These are phyloP conservation scores for Cygnus atratus DNA, from an alignment of 2,113 vertebrate genomes.

Conservation along the genomic window DNA sequence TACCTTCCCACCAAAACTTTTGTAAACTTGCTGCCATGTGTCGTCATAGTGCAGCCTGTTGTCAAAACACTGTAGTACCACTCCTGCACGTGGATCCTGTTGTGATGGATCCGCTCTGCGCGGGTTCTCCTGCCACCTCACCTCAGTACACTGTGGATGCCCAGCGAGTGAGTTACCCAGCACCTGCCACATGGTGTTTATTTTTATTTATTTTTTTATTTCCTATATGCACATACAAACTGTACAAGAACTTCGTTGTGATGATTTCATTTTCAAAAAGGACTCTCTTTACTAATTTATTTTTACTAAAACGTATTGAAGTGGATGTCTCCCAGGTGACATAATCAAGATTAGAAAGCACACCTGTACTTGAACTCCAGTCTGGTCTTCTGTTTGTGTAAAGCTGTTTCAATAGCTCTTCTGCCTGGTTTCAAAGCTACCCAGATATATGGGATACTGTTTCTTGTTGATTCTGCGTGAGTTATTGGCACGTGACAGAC, in stretches of 20 bases:
- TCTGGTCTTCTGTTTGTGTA: neutral
- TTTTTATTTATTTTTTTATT: neutral
- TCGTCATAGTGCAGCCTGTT: neutral
- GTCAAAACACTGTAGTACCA: neutral
- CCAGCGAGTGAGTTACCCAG: neutral
- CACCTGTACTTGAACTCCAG: neutral
- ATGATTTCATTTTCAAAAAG: neutral
- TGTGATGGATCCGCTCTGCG: neutral
- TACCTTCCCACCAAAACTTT: neutral
- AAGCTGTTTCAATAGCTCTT: neutral
- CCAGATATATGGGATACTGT: neutral
- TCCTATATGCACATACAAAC: accelerated
- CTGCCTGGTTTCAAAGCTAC: neutral
- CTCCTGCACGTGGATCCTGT: neutral
- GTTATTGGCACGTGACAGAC: neutral
- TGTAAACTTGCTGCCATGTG: neutral
- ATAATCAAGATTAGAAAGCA: neutral
- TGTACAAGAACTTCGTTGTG: neutral
- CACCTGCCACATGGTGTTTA: neutral
- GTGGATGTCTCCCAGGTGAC: neutral
- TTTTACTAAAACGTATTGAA: neutral
- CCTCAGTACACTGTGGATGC: neutral
- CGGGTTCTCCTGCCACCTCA: neutral
- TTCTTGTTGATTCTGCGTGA: neutral
- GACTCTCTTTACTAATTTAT: neutral